Base-by-base conservation (phyloP, 2,888 invertebrate species). In the Sipunculus nudus region DNA sequence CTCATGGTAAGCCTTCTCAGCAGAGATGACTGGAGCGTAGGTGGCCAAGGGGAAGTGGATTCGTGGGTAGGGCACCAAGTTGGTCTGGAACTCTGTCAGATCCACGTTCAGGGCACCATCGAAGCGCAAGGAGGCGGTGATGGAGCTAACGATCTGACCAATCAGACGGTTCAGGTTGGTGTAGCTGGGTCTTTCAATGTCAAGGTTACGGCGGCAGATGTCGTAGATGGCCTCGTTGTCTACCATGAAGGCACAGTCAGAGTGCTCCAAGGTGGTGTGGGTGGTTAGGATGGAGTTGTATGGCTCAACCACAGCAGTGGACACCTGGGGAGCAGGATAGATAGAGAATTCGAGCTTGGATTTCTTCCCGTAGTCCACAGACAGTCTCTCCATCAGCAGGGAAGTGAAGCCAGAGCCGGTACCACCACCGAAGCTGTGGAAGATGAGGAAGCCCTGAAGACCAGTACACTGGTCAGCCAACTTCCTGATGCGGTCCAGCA, bases 261-360 rank as follows among this genome's bases (percentile, higher is more conserved):
- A 94, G 85, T 96, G 96, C 85, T 96, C 95, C 67, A 87, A 73
- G 61, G 96, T 96, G 54, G 96, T 96, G 87, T 96, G 96, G 63
- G 96, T 96, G 79, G 95, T 95, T 78, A 96, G 75, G 59, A 96
- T 94, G 0, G 95, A 94, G 87, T 96, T 96, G 90, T 96, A 96
- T 0, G 95, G 96, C 81, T 96, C 95, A 41, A 95, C 95, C 16
- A 96, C 94, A 0, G 94, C 93, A 0, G 94, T 94, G 29, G 93
- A 93, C 25, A 94, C 89, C 88, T 91, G 87, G 93, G 94, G 94
- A 13, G 94, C 92, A 5, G 94, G 94, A 80, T 94, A 94, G 56
- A 94, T 91, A 13, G 92, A 90, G 81, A 93, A 94, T 81, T 92
- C 92, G 52, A 94, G 85, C 78, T 93, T 93, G 80, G 92, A 91